A percentile compares a stretch with the other conserved stretches of the same genome.
These are phyloP conservation scores for Drosophila cognata DNA, from an alignment of 2,888 invertebrate species.

Conservation along the genomic window DNA sequence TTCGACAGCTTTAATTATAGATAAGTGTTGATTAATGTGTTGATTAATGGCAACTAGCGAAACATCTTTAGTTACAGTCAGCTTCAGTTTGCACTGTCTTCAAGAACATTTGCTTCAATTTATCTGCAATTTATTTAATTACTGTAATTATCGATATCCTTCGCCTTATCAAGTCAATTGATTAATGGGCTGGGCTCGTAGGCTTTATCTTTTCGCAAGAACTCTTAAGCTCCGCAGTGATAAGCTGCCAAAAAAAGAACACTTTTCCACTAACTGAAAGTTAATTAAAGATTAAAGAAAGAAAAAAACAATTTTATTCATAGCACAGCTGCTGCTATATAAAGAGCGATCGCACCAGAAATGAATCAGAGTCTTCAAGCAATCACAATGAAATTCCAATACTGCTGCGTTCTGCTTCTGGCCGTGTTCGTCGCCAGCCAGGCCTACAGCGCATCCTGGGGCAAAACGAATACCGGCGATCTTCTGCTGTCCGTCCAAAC, in stretches of 20 bases:
- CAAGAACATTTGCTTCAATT: neutral
- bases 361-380: slow-evolving; percentile 24
- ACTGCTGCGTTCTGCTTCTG: slow-evolving; percentile 57
- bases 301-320: slow-evolving; percentile 33
- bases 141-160: neutral
- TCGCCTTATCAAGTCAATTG: neutral
- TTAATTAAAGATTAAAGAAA: slow-evolving; percentile 58
- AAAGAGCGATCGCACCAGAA: slow-evolving; percentile 15
- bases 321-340: slow-evolving; percentile 29
- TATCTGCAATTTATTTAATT: neutral
- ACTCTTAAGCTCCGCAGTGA: slow-evolving; percentile 26
- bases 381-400: slow-evolving; percentile 58
- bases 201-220: slow-evolving; percentile 10
- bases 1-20: neutral
- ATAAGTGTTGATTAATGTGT: too few relatives aligned
- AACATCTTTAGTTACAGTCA: neutral
- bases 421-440: slow-evolving; percentile 63
- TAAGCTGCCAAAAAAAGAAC: slow-evolving; percentile 40
- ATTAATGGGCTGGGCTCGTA: too few relatives aligned
- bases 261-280: slow-evolving; percentile 30
- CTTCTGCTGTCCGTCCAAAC: slow-evolving; percentile 49
- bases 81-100: neutral
- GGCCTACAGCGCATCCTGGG: slow-evolving; percentile 63
- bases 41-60: neutral
- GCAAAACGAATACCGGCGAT: slow-evolving; percentile 43